Evolutionary conservation across 2,797 vertebrate species (phyloP).

Genomic region (Molossus molossus): DNA sequence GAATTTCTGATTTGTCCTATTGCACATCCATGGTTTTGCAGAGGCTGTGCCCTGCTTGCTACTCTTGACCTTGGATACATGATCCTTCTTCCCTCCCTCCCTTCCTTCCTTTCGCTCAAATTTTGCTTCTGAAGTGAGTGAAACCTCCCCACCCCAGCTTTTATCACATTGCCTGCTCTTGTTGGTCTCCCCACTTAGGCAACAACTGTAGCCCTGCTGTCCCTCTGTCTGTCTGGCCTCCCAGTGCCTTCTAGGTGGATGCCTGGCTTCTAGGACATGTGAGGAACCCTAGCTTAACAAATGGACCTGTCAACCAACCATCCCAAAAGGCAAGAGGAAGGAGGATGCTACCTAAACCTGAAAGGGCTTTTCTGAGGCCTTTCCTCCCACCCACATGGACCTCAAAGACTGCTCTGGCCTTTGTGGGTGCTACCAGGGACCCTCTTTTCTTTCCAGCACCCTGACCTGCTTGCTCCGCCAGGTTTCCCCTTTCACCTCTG

Average conservation of each 20-base stretch:
- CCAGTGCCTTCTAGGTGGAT: background rate
- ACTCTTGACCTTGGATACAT: background rate
- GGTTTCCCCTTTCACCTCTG: no score
- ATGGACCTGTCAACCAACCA: background rate
- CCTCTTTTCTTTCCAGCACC: no score
- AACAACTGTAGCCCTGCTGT: rapidly evolving
- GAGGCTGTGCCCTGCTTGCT: background rate
- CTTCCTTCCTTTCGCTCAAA: background rate
- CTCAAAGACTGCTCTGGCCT: background rate
- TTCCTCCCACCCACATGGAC: background rate
- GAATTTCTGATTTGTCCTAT: background rate
- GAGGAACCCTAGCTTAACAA: background rate
- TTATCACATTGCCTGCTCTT: background rate
- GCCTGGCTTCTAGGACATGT: background rate
- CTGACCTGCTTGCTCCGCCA: rapidly evolving
- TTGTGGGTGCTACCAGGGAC: background rate
- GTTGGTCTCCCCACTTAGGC: rapidly evolving
- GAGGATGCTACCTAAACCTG: background rate
- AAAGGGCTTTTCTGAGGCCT: no score
- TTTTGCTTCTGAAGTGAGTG: background rate
- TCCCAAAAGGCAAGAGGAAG: background rate
- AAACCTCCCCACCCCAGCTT: background rate
- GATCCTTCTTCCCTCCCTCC: background rate
- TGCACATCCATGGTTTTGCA: background rate
- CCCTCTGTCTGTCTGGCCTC: background rate